Base-by-base conservation (phyloP, 2,888 invertebrate genomes). In the Ennomos erosarius region DNA sequence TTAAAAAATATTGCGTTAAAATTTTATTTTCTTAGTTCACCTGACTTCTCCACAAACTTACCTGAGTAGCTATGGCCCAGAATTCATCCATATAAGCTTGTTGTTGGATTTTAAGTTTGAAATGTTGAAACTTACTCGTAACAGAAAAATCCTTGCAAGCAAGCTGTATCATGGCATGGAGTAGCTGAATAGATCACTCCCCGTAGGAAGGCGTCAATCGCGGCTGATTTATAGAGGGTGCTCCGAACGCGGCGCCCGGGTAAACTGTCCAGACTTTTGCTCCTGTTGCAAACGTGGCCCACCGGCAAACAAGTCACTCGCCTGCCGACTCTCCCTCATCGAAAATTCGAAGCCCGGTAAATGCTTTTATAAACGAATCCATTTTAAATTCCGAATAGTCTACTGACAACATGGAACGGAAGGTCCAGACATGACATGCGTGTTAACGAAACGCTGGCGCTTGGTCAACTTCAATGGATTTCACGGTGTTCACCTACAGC, bases 301-400 rank as follows among this genome's bases (percentile, higher is more conserved):
- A 82, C 84, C 76, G 84, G 87, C 91, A 90, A 92, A 92, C 91
- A 92, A 90, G 90, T 92, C 91, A 92, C 89, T 92, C 90, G 90
- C 88, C 87, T 88, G 88, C 82, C 88, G 82, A 75, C 79, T 80
- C 85, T 81, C 79, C 84, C 87, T 88, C 87, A 88, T 89, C 84
- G 86, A 88, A 88, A 89, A 88, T 88, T 82, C 87, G 85, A 86
- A 81, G 84, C 82, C 82, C 79, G 80, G 84, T 85, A 87, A 89
- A 89, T 88, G 82, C 87, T 83, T 88, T 87, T 87, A 87, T 88
- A 91, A 88, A 87, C 88, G 88, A 87, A 88, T 85, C 83, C 84
- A 87, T 88, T 90, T 88, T 87, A 88, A 88, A 91, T 87, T 89
- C 76, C 79, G 80, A 84, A 87, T 88, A 87, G 84, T 83, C 86